Base-by-base conservation (phyloP, 2,888 invertebrate species). In the Callyntrura sp. region DNA sequence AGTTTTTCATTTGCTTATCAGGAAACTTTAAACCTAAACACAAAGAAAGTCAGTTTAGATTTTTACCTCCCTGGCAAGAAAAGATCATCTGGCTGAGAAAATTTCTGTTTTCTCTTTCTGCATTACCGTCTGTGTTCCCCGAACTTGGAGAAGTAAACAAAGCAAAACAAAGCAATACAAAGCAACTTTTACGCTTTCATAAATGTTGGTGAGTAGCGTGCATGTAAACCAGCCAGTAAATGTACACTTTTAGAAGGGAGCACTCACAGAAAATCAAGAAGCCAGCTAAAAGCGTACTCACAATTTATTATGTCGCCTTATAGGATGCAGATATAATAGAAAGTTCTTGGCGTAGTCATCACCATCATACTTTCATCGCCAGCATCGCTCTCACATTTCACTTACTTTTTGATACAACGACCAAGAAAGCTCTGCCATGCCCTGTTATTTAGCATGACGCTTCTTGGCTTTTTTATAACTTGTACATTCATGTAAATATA, bases 31-130 rank as follows among this genome's bases (percentile, higher is more conserved):
- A 35, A 35, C 35, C 35, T 35, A 3, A 25, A 20, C 43, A 28
- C 5, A 43, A 25, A 25, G 60, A 76, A 48, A 76, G 23, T 76
- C 25, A 9, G 73, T 23, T 79, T 78, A 48, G 79, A 86, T 62
- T 85, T 84, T 68, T 14, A 43, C 28, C 35, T n/a, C 70, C 14
- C 6, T 28, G 70, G 25, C 73, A 68, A 73, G 45, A 70, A 35
- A 35, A 43, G 87, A 87, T 87, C 79, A 87, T 87, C 87, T 48
- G 81, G 68, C 45, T 81, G 70, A 87, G 87, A 70, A 65, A 87
- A 87, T 65, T 70, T 81, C 48, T 87, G 23, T 87, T 79, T 57
- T 17, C 25, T 45, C 23, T 79, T 14, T 57, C 35, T 28, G 55
- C 35, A 79, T 79, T 57, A 28, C 25, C 28, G n/a, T 17, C 57